These are phyloP conservation scores for Cyclargus thomasi DNA, from an alignment of 1,140 invertebrate genomes.

Conservation along the genomic window DNA sequence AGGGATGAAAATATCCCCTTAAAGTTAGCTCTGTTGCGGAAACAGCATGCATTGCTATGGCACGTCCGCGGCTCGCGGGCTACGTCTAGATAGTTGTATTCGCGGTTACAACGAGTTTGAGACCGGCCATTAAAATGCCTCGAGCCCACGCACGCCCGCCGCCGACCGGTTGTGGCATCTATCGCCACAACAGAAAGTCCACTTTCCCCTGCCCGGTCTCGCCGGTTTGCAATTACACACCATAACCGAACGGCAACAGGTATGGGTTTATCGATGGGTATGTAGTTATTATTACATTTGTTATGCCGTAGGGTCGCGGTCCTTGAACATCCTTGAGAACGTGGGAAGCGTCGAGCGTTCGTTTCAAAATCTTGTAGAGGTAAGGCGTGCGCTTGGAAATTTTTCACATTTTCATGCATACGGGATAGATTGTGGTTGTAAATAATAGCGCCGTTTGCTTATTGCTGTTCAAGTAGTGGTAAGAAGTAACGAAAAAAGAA, in stretches of 20 bases:
- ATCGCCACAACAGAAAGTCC: neutral
- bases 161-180: neutral
- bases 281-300: conserved; percentile 7
- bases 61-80: neutral
- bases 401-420: too few species aligned
- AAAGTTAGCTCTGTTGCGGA: neutral
- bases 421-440: neutral
- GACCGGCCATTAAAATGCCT: conserved; percentile 21
- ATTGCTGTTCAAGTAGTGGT: neutral
- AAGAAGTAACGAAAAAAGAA: neutral
- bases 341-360: neutral
- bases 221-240: conserved; percentile 21
- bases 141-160: conserved; percentile 13
- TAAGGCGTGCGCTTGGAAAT: neutral
- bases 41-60: neutral
- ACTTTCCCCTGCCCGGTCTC: neutral
- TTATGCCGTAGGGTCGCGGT: conserved; percentile 7
- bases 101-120: conserved; percentile 9
- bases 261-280: conserved; percentile 15
- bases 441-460: neutral
- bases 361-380: neutral
- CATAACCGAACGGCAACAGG: conserved; percentile 21
- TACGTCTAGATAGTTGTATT: conserved; percentile 19
- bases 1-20: neutral
- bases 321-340: conserved; percentile 21